Evolutionary conservation across 1,140 invertebrate species (phyloP).

Genomic region (Argopecten irradians): DNA sequence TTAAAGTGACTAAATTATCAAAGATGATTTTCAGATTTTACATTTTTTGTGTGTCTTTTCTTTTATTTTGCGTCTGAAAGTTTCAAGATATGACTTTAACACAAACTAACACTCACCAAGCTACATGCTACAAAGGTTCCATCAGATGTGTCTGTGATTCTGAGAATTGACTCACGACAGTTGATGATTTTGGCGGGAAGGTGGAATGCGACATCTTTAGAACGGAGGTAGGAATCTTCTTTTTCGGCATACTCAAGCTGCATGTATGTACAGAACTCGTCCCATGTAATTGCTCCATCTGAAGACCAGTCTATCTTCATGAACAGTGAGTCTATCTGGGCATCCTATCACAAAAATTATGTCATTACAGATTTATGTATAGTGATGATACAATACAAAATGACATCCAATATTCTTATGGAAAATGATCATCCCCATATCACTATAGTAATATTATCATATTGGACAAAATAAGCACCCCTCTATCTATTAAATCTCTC

Average conservation of each 20-base stretch:
- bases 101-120: constrained; percentile 63
- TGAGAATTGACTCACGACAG: constrained; percentile 70
- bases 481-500: too few relatives aligned
- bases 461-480: too few relatives aligned
- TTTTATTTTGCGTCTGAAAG: too few relatives aligned
- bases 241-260: constrained; percentile 77
- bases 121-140: constrained; percentile 75
- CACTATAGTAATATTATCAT: too few relatives aligned
- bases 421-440: too few relatives aligned
- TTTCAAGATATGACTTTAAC: too few relatives aligned
- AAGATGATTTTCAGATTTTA: too few relatives aligned
- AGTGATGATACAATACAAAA: too few relatives aligned
- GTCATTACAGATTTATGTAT: not conserved
- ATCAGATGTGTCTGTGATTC: constrained; percentile 72
- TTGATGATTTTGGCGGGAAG: constrained; percentile 73
- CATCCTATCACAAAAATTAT: constrained; percentile 61
- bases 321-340: constrained; percentile 75
- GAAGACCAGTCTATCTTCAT: constrained; percentile 77
- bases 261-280: constrained; percentile 78
- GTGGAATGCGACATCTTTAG: constrained; percentile 74
- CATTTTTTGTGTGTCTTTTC: too few relatives aligned
- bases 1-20: too few relatives aligned
- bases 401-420: too few relatives aligned
- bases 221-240: constrained; percentile 74
- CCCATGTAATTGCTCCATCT: constrained; percentile 75